Evolutionary conservation across 1,140 invertebrate species (phyloP), one percentile per base, ranked within the genome.

Genomic region (Tetramorium parvispinum): DNA sequence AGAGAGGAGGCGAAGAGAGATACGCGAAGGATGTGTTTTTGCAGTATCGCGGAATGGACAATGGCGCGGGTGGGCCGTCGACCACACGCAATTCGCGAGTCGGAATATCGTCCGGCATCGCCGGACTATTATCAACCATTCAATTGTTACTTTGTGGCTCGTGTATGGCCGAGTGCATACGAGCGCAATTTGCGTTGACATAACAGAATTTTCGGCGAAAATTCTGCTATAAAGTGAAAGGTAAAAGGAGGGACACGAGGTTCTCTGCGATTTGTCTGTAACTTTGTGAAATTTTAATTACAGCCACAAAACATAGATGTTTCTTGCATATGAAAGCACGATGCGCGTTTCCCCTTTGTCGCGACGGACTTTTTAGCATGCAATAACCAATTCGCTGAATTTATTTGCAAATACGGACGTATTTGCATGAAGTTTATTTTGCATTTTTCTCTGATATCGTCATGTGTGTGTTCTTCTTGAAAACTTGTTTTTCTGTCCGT

Each of bases 61-160:
- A 32, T 21, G 5, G 13, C 21, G 57, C n/a, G n/a, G 73, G 59
- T 21, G 59, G 61, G 51, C 37, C 40, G n/a, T 7, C 51, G 37
- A 81, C 76, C 59, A 49, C 76, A 37, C 43, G 32, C 53, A 73
- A 82, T 59, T 82, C 51, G 24, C 21, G 49, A 6, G 5, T 59
- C 18, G 79, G 40, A 57, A 73, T 71, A 40, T 57, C 53, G 21
- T 18, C 21, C 53, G 13, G 24, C 27, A 73, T 82, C 7, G 53
- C 24, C 79, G 53, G 18, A n/a, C 40, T 51, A 70, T 83, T 83
- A 82, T 73, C 51, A 75, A 40, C 27, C 53, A 46, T 73, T 73
- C 51, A 37, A 83, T 83, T 73, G 79, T 83, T 83, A 73, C 53
- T 73, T 83, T 75, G 68, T 37, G 40, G 43, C 24, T 75, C 37